These are phyloP conservation scores for Podarcis siculus DNA, from an alignment of 2,797 vertebrate species.

Conservation along the genomic window DNA sequence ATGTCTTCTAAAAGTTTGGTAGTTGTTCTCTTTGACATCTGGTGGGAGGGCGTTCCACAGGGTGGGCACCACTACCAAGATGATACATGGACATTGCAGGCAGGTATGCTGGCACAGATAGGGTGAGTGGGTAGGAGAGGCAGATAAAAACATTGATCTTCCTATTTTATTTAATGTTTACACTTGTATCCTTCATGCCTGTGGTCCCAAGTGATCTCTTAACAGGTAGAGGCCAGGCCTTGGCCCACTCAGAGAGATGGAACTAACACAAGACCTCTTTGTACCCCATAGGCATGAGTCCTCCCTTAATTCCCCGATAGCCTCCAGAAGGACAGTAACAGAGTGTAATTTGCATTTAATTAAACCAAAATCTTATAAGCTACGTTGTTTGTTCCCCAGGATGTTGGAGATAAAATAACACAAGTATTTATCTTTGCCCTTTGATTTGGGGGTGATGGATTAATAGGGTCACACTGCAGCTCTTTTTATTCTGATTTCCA, in stretches of 20 bases:
- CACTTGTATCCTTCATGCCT: background rate
- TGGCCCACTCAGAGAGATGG: background rate
- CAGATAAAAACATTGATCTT: background rate
- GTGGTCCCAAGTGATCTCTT: background rate
- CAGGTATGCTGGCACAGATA: background rate
- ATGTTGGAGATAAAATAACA: conserved; percentile 37
- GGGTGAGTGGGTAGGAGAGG: background rate
- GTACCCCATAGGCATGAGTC: conserved; percentile 33
- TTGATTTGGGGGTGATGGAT: conserved; percentile 54
- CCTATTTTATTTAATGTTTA: background rate
- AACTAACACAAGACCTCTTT: background rate
- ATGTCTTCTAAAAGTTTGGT: no score
- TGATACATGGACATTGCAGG: background rate
- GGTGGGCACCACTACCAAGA: no score
- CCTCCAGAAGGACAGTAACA: background rate
- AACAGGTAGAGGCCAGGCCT: background rate
- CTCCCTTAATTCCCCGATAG: conserved; percentile 5
- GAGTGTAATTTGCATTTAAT: conserved; percentile 6
- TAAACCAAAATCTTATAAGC: conserved; percentile 44
- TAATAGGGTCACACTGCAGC: conserved; percentile 34
- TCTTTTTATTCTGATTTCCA: conserved; percentile 45
- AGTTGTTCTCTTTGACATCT: no score
- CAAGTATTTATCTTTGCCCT: conserved; percentile 52
- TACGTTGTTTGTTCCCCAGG: background rate
- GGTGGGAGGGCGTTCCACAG: no score